Evolutionary conservation across 2,888 invertebrate species (phyloP), one percentile per base, ranked within the genome.

Genomic region (Zaprionus bogoriensis): DNA sequence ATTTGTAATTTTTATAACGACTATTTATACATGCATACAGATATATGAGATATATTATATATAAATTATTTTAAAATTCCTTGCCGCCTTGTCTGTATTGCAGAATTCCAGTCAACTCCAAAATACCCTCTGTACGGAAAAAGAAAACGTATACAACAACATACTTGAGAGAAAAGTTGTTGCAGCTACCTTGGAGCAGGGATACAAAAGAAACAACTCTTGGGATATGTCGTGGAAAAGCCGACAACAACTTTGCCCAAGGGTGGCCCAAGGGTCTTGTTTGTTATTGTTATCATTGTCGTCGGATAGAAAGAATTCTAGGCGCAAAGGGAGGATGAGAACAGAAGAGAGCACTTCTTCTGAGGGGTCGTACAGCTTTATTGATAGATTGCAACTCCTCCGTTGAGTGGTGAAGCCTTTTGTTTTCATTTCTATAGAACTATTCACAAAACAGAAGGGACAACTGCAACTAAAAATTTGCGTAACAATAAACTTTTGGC

Each of bases 341-440:
- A 3, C 19, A 14, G 28, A 12, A 28, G 9, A 44, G 44, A 52
- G 30, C 38, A 48, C 57, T 57, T 48, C 36, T 42, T 36, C 48
- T 20, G 30, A 46, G 50, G 54, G 58, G 44, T 47, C 27, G 51
- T 39, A 65, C 85, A 65, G 79, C 76, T 82, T 85, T 82, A 83
- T 83, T 87, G 82, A 83, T 85, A 87, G 74, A 83, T 83, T 82
- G 86, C 86, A 72, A 83, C 85, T 85, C 71, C 79, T 20, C 22
- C 5, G 57, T 50, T 52, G 50, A 52, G 14, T 7, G 17, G 14
- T 36, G 62, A 45, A 57, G 61, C 68, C 87, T 72, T 82, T 82
- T 82, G 83, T 82, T 63, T 64, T 38, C 38, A 46, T 50, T 74
- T 77, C 61, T 63, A 63, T 59, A 60, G 71, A 66, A 73, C 53